These are phyloP conservation scores for Fratercula arctica DNA, from an alignment of 2,797 vertebrate genomes.

Conservation along the genomic window DNA sequence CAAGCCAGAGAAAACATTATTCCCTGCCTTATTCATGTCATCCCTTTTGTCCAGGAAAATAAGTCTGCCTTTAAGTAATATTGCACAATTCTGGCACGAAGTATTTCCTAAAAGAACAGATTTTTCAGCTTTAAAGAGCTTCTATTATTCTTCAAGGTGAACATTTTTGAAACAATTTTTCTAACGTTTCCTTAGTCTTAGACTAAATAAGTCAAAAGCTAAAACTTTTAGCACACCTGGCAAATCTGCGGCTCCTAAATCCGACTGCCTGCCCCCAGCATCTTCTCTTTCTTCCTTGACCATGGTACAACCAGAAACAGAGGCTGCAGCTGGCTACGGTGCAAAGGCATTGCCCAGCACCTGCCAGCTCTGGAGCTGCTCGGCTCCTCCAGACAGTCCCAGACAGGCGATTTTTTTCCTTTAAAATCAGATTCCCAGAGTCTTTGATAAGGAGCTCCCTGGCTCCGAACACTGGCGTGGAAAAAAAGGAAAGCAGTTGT, in stretches of 20 bases:
- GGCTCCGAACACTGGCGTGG: background rate
- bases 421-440: background rate
- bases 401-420: background rate
- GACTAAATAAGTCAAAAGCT: background rate
- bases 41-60: background rate
- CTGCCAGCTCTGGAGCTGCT: background rate
- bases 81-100: background rate
- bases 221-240: background rate
- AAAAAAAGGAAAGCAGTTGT: background rate
- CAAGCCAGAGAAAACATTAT: slow-evolving; percentile 25
- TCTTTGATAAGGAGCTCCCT: background rate
- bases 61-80: background rate
- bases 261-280: fast-evolving
- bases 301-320: background rate
- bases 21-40: background rate
- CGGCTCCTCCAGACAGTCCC: background rate
- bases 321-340: background rate
- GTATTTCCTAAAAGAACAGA: background rate
- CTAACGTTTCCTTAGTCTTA: background rate
- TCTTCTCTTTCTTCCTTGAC: background rate
- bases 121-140: background rate
- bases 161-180: background rate
- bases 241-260: background rate
- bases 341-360: background rate
- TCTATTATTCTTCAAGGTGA: slow-evolving; percentile 3